Conservation (phyloP, 2,797 vertebrate species). For the Carapus acus region DNA sequence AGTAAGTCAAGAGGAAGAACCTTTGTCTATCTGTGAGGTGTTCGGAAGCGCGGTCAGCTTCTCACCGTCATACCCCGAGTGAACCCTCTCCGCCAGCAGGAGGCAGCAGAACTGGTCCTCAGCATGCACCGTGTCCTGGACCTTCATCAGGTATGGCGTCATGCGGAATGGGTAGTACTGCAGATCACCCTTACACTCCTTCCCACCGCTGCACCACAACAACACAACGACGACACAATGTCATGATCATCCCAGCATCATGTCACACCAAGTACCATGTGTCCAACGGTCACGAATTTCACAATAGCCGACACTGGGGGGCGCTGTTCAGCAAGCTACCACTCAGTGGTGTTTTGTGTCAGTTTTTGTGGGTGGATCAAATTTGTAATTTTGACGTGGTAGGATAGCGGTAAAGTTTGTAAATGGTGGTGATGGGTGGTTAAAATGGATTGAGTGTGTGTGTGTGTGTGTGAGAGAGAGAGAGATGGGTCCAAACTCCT, state of each 20-base stretch:
- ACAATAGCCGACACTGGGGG: constrained; percentile 28
- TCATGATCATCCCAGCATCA: no score
- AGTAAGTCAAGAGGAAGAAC: no score
- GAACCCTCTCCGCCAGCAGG: constrained; percentile 90
- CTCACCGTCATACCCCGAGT: constrained; percentile 95
- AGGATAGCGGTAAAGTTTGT: neutral
- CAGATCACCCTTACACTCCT: constrained; percentile 71
- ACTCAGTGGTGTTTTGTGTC: neutral
- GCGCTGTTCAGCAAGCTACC: constrained; percentile 14
- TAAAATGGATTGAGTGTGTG: neutral
- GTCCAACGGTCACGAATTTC: constrained; percentile 1
- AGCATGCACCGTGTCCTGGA: constrained; percentile 72
- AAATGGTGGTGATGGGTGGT: neutral
- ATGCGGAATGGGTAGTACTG: constrained; percentile 90
- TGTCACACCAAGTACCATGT: no score
- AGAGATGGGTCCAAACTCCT: neutral
- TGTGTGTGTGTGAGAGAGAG: neutral
- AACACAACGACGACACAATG: no score
- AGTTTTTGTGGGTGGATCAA: no score
- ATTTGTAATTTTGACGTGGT: no score
- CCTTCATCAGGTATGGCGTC: constrained; percentile 92
- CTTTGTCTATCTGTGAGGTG: no score
- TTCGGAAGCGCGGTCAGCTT: neutral
- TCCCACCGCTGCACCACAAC: constrained; percentile 72
- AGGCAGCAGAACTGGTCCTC: constrained; percentile 92